These are phyloP conservation scores for Nyleta sp. DNA, from an alignment of 2,888 invertebrate genomes.

Conservation along the genomic window DNA sequence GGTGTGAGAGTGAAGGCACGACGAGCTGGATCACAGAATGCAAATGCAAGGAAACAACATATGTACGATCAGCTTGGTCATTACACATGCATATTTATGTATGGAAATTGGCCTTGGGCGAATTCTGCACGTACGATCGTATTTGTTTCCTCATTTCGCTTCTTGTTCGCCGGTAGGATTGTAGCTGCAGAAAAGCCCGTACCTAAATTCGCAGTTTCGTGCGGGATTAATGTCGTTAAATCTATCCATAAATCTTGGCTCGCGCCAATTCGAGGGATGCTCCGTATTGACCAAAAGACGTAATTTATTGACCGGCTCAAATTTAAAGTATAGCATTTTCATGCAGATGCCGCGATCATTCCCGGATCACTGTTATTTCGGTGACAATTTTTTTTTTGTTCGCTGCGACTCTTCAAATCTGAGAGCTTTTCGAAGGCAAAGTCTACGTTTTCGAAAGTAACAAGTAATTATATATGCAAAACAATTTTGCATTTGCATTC, in stretches of 20 bases:
- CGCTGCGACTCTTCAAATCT: no score
- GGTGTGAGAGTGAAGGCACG: conserved; percentile 73
- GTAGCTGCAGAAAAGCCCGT: conserved; percentile 31
- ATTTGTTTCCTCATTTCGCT: conserved; percentile 48
- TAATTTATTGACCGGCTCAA: conserved; percentile 43
- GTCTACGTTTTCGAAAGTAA: no score
- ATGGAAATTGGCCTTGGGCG: conserved; percentile 52
- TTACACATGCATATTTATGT: conserved; percentile 41
- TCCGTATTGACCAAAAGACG: conserved; percentile 39
- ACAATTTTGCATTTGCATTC: no score
- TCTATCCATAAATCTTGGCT: conserved; percentile 53
- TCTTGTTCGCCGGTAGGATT: conserved; percentile 39
- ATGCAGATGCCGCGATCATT: no score
- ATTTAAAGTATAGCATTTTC: no score
- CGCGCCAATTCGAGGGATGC: conserved; percentile 39
- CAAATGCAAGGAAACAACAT: conserved; percentile 50
- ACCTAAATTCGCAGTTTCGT: conserved; percentile 48
- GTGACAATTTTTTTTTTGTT: no score
- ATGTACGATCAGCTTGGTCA: conserved; percentile 36
- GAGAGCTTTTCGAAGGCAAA: no score
- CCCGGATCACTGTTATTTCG: no score
- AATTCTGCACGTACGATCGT: conserved; percentile 42
- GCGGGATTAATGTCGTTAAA: conserved; percentile 53
- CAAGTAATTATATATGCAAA: no score
- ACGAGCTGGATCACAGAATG: conserved; percentile 54